phyloP scores from a whole-genome alignment of 2,888 invertebrate genomes.

The Ferdinandea cuprea region DNA sequence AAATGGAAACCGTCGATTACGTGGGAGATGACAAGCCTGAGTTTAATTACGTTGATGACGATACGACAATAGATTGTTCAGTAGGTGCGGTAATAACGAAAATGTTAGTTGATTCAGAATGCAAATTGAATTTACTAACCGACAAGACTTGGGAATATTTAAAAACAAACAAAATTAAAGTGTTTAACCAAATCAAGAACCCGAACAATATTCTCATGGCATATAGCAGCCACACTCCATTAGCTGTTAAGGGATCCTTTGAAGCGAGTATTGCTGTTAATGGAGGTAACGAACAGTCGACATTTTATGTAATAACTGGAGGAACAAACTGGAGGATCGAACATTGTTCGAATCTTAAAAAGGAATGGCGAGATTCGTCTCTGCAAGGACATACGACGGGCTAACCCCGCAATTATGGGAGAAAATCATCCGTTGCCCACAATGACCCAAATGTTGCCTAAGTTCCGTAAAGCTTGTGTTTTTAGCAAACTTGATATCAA shows the following conservation, averaged over 20 bases:
- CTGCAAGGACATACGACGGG: conserved; percentile 26
- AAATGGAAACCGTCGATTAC: no score
- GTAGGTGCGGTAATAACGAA: conserved; percentile 3
- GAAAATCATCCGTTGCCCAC: conserved; percentile 33
- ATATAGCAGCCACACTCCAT: conserved; percentile 16
- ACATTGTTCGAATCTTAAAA: conserved; percentile 19
- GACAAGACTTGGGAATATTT: conserved; percentile 1
- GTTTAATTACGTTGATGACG: no score
- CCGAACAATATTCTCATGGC: conserved; percentile 8
- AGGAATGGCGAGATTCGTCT: neutral
- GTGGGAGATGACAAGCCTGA: no score
- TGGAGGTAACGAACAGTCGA: neutral
- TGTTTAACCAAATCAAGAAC: no score
- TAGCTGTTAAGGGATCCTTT: conserved; percentile 16
- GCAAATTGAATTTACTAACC: conserved; percentile 12
- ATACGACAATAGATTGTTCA: no score
- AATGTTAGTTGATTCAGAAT: conserved; percentile 5
- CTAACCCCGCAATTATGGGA: conserved; percentile 34
- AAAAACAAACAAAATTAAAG: no score
- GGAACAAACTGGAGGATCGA: conserved; percentile 19
- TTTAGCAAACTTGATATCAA: conserved; percentile 78
- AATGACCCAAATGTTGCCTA: conserved; percentile 28
- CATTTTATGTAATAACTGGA: conserved; percentile 2
- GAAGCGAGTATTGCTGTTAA: neutral
- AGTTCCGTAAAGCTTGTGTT: conserved; percentile 39